Evolutionary conservation across 2,113 vertebrate genomes (phyloP).

Genomic region (Rhegmatorhina hoffmannsi): DNA sequence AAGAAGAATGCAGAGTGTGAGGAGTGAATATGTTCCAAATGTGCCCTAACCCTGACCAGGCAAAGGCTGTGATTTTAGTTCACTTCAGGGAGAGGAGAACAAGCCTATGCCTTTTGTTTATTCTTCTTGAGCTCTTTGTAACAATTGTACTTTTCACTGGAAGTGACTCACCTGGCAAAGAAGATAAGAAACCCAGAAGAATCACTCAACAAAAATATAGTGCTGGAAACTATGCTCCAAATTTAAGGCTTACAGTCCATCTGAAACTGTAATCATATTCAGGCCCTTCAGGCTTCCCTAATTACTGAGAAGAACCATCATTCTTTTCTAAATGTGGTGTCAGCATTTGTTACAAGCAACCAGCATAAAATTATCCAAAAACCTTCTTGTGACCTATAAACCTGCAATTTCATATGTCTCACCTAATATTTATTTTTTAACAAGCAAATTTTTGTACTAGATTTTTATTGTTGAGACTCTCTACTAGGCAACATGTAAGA

Average conservation of each 20-base stretch:
- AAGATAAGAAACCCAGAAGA: conserved; percentile 36
- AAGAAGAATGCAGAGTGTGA: background rate
- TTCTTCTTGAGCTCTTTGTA: background rate
- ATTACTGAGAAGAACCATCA: background rate
- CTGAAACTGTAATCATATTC: background rate
- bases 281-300: conserved; percentile 8
- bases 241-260: background rate
- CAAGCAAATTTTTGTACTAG: background rate
- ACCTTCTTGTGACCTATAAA: conserved; percentile 50
- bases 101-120: conserved; percentile 17
- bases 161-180: conserved; percentile 54
- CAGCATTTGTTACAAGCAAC: conserved; percentile 8
- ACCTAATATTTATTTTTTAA: conserved; percentile 7
- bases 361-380: conserved; percentile 10
- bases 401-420: conserved; percentile 22
- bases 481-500: background rate
- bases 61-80: background rate
- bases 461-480: background rate
- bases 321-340: conserved; percentile 27
- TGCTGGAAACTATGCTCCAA: background rate
- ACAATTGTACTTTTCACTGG: background rate
- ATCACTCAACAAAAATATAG: background rate
- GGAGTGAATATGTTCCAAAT: conserved; percentile 28
- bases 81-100: background rate
- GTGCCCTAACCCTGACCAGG: background rate